Conservation (phyloP, 2,797 vertebrate species). For the Pachyuromys duprasi region DNA sequence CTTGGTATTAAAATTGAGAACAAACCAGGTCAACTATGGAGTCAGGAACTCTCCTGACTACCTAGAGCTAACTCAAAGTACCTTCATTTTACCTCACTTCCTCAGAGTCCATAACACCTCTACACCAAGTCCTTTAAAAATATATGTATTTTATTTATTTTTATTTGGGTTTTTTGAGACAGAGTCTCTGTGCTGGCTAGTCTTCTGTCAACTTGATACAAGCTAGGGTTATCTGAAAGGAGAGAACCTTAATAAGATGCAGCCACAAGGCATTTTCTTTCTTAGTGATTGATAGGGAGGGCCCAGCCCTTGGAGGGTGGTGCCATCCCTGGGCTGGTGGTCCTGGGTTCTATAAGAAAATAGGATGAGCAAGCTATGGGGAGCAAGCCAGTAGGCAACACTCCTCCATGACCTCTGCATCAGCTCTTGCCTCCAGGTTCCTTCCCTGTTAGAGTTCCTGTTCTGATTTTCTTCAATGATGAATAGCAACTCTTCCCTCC, state of each 20-base stretch:
- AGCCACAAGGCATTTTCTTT: neutral
- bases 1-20: conserved; percentile 24
- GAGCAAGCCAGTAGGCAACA: too few relatives aligned
- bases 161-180: too few relatives aligned
- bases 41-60: neutral
- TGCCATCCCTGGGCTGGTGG: too few relatives aligned
- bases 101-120: neutral
- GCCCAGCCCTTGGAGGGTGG: neutral
- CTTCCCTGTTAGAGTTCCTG: too few relatives aligned
- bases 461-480: neutral
- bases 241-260: neutral
- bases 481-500: neutral
- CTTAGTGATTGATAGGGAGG: neutral
- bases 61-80: neutral
- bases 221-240: neutral
- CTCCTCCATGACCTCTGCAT: too few relatives aligned
- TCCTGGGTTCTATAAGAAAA: too few relatives aligned
- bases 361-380: too few relatives aligned
- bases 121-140: neutral
- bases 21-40: neutral
- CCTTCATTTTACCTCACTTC: neutral
- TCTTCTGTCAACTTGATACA: neutral
- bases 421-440: too few relatives aligned
- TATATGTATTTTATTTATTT: too few relatives aligned
- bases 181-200: neutral